Evolutionary conservation across 2,888 invertebrate species (phyloP).

Genomic region (Isoperla grammatica): DNA sequence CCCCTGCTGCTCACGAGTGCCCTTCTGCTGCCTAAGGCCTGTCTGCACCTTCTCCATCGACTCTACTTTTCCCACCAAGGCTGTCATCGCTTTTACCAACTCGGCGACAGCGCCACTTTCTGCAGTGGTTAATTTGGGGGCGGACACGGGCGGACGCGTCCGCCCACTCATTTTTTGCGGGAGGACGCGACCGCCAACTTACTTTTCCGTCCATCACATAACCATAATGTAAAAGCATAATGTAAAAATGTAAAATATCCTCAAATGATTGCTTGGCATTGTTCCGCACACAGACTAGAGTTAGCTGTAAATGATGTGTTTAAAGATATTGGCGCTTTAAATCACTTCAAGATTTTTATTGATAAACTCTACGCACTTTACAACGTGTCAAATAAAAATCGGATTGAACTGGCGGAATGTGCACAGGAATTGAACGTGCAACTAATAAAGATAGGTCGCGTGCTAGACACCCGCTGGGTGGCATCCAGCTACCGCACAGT

Average conservation of each 20-base stretch:
- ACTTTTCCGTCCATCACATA: too few relatives aligned
- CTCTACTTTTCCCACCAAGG: too few relatives aligned
- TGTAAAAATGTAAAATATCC: slow-evolving; percentile 4
- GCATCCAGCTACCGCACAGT: slow-evolving; percentile 26
- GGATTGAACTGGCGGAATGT: slow-evolving; percentile 21
- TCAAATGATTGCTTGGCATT: not conserved
- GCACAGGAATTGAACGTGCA: slow-evolving; percentile 20
- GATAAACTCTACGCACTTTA: slow-evolving; percentile 1
- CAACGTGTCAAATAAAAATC: slow-evolving; percentile 26
- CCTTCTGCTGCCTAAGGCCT: too few relatives aligned
- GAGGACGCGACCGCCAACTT: too few relatives aligned
- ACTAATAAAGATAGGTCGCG: slow-evolving; percentile 27
- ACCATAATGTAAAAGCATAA: too few relatives aligned
- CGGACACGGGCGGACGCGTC: too few relatives aligned
- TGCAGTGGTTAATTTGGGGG: too few relatives aligned
- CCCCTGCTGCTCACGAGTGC: too few relatives aligned
- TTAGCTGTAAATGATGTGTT: not conserved
- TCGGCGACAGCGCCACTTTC: too few relatives aligned
- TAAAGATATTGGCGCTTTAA: not conserved
- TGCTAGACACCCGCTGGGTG: slow-evolving; percentile 27
- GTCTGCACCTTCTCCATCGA: too few relatives aligned
- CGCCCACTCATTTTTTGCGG: too few relatives aligned
- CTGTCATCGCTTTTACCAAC: too few relatives aligned
- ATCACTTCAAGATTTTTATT: not conserved
- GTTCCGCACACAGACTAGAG: not conserved